A percentile compares a stretch with the other conserved stretches of the same genome.
Evolutionary conservation across 1,140 invertebrate species (phyloP).

Genomic region (Drosophila littoralis): DNA sequence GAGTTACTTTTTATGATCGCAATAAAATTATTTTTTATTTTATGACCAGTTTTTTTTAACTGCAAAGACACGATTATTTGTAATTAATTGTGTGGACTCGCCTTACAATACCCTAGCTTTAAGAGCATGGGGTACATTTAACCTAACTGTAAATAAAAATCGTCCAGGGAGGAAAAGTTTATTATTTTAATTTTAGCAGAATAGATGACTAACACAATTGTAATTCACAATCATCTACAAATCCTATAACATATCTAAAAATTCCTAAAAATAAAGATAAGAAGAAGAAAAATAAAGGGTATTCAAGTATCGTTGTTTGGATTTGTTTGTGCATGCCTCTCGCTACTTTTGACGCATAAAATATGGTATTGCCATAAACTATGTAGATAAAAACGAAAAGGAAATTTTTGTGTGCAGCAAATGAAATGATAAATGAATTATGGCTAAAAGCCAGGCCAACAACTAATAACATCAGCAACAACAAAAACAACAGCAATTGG

Average conservation of each 20-base stretch:
- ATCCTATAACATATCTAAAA: too few species aligned
- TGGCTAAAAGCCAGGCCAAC: conserved; percentile 51
- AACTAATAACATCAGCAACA: conserved; percentile 23
- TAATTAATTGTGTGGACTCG: background rate
- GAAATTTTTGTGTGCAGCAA: conserved; percentile 11
- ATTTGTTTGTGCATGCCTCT: background rate
- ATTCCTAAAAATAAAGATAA: too few species aligned
- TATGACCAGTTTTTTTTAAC: conserved; percentile 7
- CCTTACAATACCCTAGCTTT: conserved; percentile 1
- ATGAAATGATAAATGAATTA: conserved; percentile 59
- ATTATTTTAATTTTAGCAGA: too few species aligned
- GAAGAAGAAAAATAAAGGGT: too few species aligned
- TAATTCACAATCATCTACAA: too few species aligned
- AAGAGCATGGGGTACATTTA: too few species aligned
- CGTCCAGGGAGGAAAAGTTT: background rate
- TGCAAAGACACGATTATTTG: conserved; percentile 13
- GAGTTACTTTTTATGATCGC: conserved; percentile 17
- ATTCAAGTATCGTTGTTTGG: background rate
- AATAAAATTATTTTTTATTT: conserved; percentile 16
- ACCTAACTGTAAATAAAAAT: background rate
- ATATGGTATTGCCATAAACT: conserved; percentile 21
- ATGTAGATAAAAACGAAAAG: conserved; percentile 7
- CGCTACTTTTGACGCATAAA: conserved; percentile 9
- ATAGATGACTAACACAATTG: too few species aligned
- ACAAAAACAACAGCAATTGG: conserved; percentile 31